Conservation (phyloP, 1,140 invertebrate genomes). For the Temnothorax nylanderi region DNA sequence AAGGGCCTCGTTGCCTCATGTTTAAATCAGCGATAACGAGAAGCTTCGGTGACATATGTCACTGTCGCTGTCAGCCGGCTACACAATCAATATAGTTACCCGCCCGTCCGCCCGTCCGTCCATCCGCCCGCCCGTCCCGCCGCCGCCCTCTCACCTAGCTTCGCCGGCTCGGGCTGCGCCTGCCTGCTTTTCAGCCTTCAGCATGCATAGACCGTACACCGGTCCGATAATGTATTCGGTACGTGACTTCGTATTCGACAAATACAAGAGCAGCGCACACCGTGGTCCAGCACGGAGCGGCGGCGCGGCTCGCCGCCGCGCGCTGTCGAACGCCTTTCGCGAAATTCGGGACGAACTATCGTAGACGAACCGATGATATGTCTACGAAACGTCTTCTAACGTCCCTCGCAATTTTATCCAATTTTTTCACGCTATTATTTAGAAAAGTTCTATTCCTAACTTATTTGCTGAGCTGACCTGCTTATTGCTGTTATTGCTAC, state of each 20-base stretch:
- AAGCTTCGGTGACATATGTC: slow-evolving; percentile 86
- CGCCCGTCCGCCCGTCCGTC: slow-evolving; percentile 71
- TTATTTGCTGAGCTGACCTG: neutral
- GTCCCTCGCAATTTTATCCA: neutral
- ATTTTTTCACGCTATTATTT: slow-evolving; percentile 19
- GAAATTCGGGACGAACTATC: neutral
- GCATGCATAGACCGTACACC: slow-evolving; percentile 74
- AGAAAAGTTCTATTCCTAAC: neutral
- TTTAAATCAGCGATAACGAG: slow-evolving; percentile 86
- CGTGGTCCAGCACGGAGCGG: slow-evolving; percentile 54
- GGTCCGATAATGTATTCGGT: slow-evolving; percentile 74
- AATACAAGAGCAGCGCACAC: slow-evolving; percentile 70
- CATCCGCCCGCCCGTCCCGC: slow-evolving; percentile 59
- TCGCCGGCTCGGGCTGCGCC: slow-evolving; percentile 67
- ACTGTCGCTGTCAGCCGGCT: slow-evolving; percentile 86
- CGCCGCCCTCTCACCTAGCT: slow-evolving; percentile 51
- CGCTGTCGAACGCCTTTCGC: too few species aligned
- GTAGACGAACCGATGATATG: neutral
- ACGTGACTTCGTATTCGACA: slow-evolving; percentile 75
- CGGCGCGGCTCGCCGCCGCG: slow-evolving; percentile 21
- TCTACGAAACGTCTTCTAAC: neutral
- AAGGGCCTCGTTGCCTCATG: slow-evolving; percentile 84
- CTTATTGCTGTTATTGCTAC: neutral
- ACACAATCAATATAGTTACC: slow-evolving; percentile 80
- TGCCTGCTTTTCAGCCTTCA: slow-evolving; percentile 76